These are phyloP conservation scores for Panonychus citri DNA, from an alignment of 1,140 invertebrate species.

Conservation along the genomic window DNA sequence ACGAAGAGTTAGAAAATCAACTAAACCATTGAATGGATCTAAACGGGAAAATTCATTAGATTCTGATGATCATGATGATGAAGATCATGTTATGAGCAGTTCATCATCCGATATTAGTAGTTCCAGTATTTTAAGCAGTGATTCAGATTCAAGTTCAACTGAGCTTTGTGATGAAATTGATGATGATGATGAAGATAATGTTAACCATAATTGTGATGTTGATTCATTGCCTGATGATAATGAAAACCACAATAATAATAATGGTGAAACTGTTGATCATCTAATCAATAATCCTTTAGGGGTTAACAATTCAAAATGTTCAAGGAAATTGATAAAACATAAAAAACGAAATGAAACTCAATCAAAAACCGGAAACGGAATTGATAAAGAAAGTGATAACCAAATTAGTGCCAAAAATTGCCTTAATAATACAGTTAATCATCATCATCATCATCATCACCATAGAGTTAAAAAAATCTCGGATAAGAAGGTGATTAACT, in stretches of 20 bases:
- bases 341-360: background rate
- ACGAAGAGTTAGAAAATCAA: background rate
- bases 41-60: background rate
- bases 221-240: background rate
- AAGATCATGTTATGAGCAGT: background rate
- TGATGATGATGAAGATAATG: background rate
- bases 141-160: background rate
- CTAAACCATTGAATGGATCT: background rate
- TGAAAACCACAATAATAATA: background rate
- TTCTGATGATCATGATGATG: background rate
- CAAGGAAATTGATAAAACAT: background rate
- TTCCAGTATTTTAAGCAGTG: background rate
- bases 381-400: background rate
- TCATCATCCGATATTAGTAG: background rate
- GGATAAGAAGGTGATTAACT: background rate
- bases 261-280: too few species aligned
- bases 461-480: background rate
- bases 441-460: too few species aligned
- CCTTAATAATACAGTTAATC: background rate
- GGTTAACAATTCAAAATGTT: background rate
- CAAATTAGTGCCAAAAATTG: background rate
- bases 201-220: background rate
- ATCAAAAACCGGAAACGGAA: background rate
- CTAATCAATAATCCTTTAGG: too few species aligned
- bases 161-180: background rate